These are phyloP conservation scores for Leptocoma aspasia DNA, from an alignment of 2,113 vertebrate species.

Conservation along the genomic window DNA sequence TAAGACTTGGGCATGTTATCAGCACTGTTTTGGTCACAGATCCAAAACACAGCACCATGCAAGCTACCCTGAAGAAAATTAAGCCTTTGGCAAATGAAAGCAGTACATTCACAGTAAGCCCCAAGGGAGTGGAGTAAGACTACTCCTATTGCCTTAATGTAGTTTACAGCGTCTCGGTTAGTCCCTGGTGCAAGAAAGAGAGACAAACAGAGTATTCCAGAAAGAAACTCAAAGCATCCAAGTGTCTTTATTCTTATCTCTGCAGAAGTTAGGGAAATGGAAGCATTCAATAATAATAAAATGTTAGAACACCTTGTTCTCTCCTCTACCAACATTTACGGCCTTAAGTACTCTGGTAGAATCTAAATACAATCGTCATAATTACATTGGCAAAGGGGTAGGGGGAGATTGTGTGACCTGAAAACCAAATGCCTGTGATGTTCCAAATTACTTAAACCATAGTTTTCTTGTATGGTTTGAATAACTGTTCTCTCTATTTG, in stretches of 20 bases:
- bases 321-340: background rate
- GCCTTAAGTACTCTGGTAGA: background rate
- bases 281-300: background rate
- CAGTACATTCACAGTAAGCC: background rate
- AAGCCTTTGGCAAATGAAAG: background rate
- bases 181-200: background rate
- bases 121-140: background rate
- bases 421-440: background rate
- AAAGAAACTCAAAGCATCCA: background rate
- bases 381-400: background rate
- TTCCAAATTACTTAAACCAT: background rate
- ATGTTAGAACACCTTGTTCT: background rate
- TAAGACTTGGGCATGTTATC: background rate
- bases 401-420: background rate
- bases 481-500: background rate
- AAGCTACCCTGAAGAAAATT: background rate
- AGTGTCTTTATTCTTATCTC: background rate
- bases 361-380: background rate
- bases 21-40: background rate
- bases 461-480: background rate
- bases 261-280: background rate
- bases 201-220: background rate
- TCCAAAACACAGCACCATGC: background rate
- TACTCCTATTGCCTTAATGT: background rate
- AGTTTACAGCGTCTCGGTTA: background rate